These are phyloP conservation scores for Trichopoda pennipes DNA, from an alignment of 2,888 invertebrate species.

Conservation along the genomic window DNA sequence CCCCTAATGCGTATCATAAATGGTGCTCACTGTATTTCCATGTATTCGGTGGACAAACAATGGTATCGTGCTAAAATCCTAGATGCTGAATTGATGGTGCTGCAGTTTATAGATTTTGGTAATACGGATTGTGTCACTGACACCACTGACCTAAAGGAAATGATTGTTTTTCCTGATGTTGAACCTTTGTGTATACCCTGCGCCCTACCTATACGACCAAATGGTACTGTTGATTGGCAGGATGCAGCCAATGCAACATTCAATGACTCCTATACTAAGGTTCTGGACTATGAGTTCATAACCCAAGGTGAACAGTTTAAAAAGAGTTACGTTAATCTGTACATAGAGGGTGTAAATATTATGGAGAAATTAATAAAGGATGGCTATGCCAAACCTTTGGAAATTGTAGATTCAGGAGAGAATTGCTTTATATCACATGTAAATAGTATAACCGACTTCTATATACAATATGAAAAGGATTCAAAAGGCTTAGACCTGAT, in stretches of 20 bases:
- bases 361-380: constrained; percentile 84
- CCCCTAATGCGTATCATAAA: constrained; percentile 82
- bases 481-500: constrained; percentile 83
- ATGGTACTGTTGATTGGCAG: constrained; percentile 85
- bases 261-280: constrained; percentile 79
- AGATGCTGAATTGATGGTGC: constrained; percentile 88
- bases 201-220: constrained; percentile 86
- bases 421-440: constrained; percentile 89
- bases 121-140: constrained; percentile 89
- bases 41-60: constrained; percentile 89
- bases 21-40: constrained; percentile 86
- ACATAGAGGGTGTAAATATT: constrained; percentile 83
- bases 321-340: constrained; percentile 84
- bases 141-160: constrained; percentile 83
- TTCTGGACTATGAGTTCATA: constrained; percentile 79
- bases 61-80: constrained; percentile 97
- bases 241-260: constrained; percentile 84
- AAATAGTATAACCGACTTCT: constrained; percentile 88
- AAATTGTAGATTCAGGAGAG: constrained; percentile 82
- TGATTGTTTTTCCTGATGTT: constrained; percentile 81
- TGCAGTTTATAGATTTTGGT: constrained; percentile 90
- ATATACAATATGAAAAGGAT: constrained; percentile 88
- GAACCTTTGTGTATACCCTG: constrained; percentile 84
- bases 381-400: constrained; percentile 83
- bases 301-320: constrained; percentile 74